These are phyloP conservation scores for Leptopilina clavipes DNA, from an alignment of 1,140 invertebrate species.

Conservation along the genomic window DNA sequence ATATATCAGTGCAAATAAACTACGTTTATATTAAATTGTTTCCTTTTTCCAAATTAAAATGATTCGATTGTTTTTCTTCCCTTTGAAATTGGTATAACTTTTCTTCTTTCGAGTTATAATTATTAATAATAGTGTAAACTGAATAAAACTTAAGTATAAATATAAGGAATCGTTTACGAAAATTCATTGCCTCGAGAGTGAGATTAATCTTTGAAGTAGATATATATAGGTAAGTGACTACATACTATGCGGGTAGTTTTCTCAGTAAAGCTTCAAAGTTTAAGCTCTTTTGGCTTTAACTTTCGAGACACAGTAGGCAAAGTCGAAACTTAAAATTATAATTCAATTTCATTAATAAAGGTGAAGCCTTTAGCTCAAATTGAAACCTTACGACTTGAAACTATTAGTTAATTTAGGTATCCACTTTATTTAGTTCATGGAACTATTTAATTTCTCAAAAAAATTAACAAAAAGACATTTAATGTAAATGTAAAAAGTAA, in stretches of 20 bases:
- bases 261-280: conserved; percentile 9
- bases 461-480: no score
- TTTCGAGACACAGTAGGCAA: background rate
- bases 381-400: background rate
- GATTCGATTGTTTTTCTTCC: no score
- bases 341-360: conserved; percentile 12
- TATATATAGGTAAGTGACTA: no score
- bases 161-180: background rate
- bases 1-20: no score
- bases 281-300: background rate
- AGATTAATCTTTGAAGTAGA: background rate
- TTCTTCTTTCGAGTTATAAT: no score
- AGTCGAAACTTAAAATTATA: conserved; percentile 2
- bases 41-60: no score
- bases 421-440: background rate
- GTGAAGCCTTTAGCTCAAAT: background rate
- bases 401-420: background rate
- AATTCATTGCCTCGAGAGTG: no score
- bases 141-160: background rate
- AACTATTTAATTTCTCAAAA: background rate
- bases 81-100: no score
- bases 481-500: no score
- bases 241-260: background rate
- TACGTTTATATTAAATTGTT: no score
- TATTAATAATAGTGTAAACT: background rate